Evolutionary conservation across 1,140 invertebrate species (phyloP).

Genomic region (Lysiphlebus fabarum): DNA sequence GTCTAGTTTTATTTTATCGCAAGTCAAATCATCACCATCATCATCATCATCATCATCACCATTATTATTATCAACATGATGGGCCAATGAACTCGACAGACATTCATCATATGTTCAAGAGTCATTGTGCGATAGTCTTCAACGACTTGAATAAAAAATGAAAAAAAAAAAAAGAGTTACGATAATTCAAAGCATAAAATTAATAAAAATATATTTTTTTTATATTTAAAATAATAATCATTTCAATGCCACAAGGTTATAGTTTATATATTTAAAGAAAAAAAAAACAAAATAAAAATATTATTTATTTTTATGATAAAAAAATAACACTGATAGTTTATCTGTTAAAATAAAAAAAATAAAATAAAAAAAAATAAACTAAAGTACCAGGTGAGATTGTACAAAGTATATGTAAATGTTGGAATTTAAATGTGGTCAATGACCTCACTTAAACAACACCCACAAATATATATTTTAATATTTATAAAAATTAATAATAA

Average conservation of each 20-base stretch:
- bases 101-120: background rate
- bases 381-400: background rate
- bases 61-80: constrained; percentile 1
- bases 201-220: constrained; percentile 10
- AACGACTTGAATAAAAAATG: background rate
- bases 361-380: too few relatives aligned
- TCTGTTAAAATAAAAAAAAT: too few relatives aligned
- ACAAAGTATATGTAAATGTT: constrained; percentile 1
- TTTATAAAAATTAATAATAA: too few relatives aligned
- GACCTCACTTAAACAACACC: background rate
- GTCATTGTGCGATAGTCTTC: constrained; percentile 14
- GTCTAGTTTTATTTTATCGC: constrained; percentile 14
- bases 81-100: constrained; percentile 8
- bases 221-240: too few relatives aligned
- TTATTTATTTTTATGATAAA: too few relatives aligned
- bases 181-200: background rate
- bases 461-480: too few relatives aligned
- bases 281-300: too few relatives aligned
- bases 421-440: constrained; percentile 16
- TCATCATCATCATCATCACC: background rate
- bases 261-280: too few relatives aligned
- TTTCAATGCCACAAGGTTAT: too few relatives aligned
- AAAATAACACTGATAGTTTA: too few relatives aligned
- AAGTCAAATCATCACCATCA: background rate
- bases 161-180: background rate